Percentiles rank a stretch among this genome's conserved stretches.
Evolutionary conservation across 2,888 invertebrate genomes (phyloP).

Genomic region (Melitaea athalia): DNA sequence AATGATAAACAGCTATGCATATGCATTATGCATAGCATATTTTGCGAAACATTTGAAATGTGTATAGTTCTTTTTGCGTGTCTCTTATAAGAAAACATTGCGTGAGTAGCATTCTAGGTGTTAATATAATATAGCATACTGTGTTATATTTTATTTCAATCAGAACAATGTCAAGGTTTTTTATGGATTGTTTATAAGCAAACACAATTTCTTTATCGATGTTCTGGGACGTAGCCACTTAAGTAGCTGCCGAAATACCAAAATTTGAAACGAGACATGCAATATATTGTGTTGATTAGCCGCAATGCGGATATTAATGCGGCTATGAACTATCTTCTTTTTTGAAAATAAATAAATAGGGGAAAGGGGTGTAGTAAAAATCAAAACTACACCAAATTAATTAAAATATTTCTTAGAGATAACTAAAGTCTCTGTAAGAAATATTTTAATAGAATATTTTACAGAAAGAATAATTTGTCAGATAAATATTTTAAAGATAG

Average conservation of each 20-base stretch:
- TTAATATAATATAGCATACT: too few species aligned
- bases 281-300: constrained; percentile 36
- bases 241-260: constrained; percentile 34
- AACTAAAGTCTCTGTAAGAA: too few species aligned
- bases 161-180: neutral
- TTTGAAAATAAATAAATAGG: too few species aligned
- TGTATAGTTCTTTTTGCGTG: neutral
- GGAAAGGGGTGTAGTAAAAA: too few species aligned
- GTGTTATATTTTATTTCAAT: neutral
- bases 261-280: constrained; percentile 36
- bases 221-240: constrained; percentile 16
- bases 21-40: neutral
- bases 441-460: too few species aligned
- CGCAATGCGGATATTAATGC: constrained; percentile 38
- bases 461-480: too few species aligned
- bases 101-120: neutral
- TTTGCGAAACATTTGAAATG: neutral
- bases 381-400: too few species aligned
- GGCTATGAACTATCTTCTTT: constrained; percentile 6
- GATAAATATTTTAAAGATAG: too few species aligned
- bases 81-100: neutral
- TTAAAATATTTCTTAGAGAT: too few species aligned
- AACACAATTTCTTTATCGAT: neutral
- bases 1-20: too few species aligned
- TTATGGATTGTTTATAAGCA: neutral